Conservation (phyloP, 2,113 vertebrate species). For the Petrocephalus zakoni region DNA sequence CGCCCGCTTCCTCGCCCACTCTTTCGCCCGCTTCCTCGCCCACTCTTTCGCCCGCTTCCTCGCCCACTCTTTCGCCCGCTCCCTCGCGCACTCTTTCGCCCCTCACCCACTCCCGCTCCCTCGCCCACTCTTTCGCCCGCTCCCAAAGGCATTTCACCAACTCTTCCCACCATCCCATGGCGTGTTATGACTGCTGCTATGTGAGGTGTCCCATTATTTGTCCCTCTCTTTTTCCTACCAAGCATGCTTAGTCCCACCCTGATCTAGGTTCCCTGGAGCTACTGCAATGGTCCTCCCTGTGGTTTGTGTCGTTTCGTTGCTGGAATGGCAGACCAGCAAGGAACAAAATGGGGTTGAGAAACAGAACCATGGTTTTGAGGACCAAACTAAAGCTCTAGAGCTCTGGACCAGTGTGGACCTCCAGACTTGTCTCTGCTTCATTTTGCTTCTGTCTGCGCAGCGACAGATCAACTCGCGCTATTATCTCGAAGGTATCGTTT, state of each 20-base stretch:
- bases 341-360: background rate
- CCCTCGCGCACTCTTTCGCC: no score
- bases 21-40: no score
- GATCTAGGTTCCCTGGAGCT: background rate
- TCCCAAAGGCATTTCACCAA: background rate
- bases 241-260: background rate
- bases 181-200: no score
- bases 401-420: background rate
- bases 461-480: background rate
- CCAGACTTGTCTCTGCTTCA: background rate
- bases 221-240: background rate
- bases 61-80: no score
- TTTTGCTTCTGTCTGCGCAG: background rate
- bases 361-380: background rate
- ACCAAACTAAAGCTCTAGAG: background rate
- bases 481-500: background rate
- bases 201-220: background rate
- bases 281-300: background rate
- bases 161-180: no score
- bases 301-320: no score
- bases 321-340: background rate
- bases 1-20: no score
- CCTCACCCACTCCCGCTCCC: no score
- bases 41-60: no score
- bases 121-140: background rate